phyloP scores from a whole-genome alignment of 2,888 invertebrate species.

The Eupithecia pulchellata region DNA sequence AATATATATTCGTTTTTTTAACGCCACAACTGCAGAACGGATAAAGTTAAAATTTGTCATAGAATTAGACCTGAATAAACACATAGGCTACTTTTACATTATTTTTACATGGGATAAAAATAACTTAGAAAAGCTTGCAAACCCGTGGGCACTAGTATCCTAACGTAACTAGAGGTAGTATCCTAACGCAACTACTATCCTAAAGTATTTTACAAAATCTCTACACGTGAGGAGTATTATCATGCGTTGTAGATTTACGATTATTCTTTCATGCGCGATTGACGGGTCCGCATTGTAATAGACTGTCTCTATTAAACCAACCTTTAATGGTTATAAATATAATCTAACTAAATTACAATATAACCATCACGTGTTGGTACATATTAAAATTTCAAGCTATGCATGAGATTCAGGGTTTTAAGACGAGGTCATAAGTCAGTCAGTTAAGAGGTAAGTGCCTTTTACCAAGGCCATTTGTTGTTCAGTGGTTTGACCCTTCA shows the following conservation, averaged over 20 bases:
- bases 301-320: not conserved
- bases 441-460: constrained; percentile 60
- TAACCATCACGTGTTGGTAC: constrained; percentile 34
- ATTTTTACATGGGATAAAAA: too few species aligned
- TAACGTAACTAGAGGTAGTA: too few species aligned
- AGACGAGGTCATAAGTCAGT: constrained; percentile 58
- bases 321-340: constrained; percentile 21
- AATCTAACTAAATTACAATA: constrained; percentile 37
- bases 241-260: not conserved
- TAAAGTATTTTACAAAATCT: too few species aligned
- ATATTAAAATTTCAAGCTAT: constrained; percentile 45
- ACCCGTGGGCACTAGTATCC: too few species aligned
- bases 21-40: too few species aligned
- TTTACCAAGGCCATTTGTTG: constrained; percentile 60
- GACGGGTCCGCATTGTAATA: not conserved
- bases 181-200: too few species aligned
- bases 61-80: too few species aligned
- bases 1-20: too few species aligned
- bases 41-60: too few species aligned
- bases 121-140: too few species aligned
- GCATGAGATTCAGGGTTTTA: constrained; percentile 49
- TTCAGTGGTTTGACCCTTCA: constrained; percentile 54
- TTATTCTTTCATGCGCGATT: not conserved
- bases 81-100: too few species aligned
- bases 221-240: not conserved